Evolutionary conservation across 2,113 vertebrate genomes (phyloP).

Genomic region (Peromyscus californicus): DNA sequence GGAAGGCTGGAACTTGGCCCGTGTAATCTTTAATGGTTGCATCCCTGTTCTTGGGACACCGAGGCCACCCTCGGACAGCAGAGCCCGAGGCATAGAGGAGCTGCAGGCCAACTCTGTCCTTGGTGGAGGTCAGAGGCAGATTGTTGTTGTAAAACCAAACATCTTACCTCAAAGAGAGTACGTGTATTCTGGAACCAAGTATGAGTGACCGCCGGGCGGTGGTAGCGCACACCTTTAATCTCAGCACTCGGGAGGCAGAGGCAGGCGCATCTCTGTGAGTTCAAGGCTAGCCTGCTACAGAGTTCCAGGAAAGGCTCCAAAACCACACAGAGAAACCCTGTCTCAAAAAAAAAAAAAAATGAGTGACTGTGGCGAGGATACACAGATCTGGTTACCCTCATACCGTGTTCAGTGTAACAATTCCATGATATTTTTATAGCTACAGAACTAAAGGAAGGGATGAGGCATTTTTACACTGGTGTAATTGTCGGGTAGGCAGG

Average conservation of each 20-base stretch:
- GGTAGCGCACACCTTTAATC: too few species aligned
- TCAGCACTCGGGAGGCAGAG: too few species aligned
- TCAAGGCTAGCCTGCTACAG: too few species aligned
- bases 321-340: too few species aligned
- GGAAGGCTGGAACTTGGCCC: neutral
- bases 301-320: too few species aligned
- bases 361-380: neutral
- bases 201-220: neutral
- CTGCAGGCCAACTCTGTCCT: neutral
- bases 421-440: neutral
- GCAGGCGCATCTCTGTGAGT: too few species aligned
- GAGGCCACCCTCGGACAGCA: neutral
- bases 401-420: neutral
- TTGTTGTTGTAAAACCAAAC: neutral
- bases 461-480: neutral
- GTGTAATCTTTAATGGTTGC: neutral
- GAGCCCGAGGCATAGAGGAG: neutral
- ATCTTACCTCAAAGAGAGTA: neutral
- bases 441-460: neutral
- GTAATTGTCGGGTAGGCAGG: neutral
- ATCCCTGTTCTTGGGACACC: neutral
- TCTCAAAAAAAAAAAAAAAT: too few species aligned
- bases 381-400: neutral
- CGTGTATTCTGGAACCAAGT: neutral
- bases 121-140: neutral